These are phyloP conservation scores for Drosophila pseudoananassae DNA, from an alignment of 1,140 invertebrate species.

Conservation along the genomic window DNA sequence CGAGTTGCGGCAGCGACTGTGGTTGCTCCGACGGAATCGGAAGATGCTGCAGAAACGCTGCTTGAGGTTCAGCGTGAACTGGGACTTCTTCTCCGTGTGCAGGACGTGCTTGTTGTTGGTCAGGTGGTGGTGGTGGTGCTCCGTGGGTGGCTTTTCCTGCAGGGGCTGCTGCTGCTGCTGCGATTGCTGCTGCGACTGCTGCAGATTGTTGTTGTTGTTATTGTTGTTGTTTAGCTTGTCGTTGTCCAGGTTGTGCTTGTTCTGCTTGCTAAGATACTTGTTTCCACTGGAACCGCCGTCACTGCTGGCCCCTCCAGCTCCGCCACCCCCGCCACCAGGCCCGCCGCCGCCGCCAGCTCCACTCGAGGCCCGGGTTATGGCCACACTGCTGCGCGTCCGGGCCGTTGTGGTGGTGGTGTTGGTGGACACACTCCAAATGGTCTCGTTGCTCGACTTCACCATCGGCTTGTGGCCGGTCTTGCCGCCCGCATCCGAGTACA, in stretches of 20 bases:
- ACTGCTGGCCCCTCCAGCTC: slow-evolving; percentile 67
- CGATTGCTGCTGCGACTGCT: slow-evolving; percentile 29
- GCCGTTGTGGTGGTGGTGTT: slow-evolving; percentile 60
- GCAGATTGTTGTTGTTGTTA: slow-evolving; percentile 58
- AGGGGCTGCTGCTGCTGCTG: slow-evolving; percentile 40
- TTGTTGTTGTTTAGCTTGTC: slow-evolving; percentile 83
- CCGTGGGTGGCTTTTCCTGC: slow-evolving; percentile 26
- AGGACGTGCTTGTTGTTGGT: slow-evolving; percentile 84
- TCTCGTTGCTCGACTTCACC: slow-evolving; percentile 75
- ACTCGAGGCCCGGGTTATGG: slow-evolving; percentile 51
- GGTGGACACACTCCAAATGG: slow-evolving; percentile 74
- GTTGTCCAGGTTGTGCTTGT: slow-evolving; percentile 78
- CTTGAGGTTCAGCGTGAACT: slow-evolving; percentile 88
- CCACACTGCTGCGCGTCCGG: slow-evolving; percentile 64
- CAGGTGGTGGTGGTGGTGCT: slow-evolving; percentile 32
- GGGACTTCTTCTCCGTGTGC: slow-evolving; percentile 75
- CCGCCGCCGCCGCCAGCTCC: slow-evolving; percentile 77
- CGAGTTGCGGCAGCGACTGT: slow-evolving; percentile 70
- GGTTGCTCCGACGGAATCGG: slow-evolving; percentile 87
- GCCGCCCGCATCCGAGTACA: slow-evolving; percentile 88
- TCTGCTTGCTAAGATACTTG: slow-evolving; percentile 71
- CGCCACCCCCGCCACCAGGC: slow-evolving; percentile 27
- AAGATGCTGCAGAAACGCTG: slow-evolving; percentile 94
- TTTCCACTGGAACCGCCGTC: slow-evolving; percentile 72
- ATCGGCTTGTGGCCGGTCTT: slow-evolving; percentile 32